A percentile compares a stretch with the other conserved stretches of the same genome.
Conservation (phyloP, 2,113 vertebrate species). For the Gambusia holbrooki region DNA sequence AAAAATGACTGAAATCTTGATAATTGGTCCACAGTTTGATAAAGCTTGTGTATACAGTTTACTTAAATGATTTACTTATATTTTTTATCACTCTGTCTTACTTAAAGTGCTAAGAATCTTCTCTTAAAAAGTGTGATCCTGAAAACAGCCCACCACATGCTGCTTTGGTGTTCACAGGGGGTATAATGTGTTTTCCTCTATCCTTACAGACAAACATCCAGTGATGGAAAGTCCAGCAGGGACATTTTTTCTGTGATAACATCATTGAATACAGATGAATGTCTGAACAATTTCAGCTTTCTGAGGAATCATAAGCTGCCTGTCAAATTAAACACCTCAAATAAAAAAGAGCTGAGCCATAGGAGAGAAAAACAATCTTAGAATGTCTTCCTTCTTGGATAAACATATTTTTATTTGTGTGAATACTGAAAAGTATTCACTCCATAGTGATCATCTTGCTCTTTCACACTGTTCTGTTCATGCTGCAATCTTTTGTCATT, state of each 20-base stretch:
- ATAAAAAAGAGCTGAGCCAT: conserved; percentile 48
- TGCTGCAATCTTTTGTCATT: too few species aligned
- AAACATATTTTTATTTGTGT: too few species aligned
- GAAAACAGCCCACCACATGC: conserved; percentile 25
- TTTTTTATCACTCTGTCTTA: conserved; percentile 1
- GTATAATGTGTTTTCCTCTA: conserved; percentile 23
- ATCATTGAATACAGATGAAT: conserved; percentile 74
- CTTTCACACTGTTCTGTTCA: too few species aligned
- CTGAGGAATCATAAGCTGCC: conserved; percentile 45
- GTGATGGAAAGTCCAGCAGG: conserved; percentile 60
- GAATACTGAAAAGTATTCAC: too few species aligned
- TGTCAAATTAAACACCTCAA: conserved; percentile 62
- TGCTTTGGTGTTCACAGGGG: conserved; percentile 19
- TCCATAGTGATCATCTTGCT: too few species aligned
- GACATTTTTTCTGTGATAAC: conserved; percentile 51
- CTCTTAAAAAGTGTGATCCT: conserved; percentile 1
- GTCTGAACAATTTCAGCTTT: conserved; percentile 64
- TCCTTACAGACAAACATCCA: conserved; percentile 57
- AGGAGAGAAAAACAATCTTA: conserved; percentile 44
- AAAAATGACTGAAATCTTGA: conserved; percentile 36
- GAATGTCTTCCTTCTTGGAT: too few species aligned
- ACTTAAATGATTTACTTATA: conserved; percentile 10
- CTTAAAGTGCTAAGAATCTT: conserved; percentile 12
- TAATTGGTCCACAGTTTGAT: conserved; percentile 41
- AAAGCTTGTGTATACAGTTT: neutral